phyloP scores from a whole-genome alignment of 2,113 vertebrate genomes.

The Poicephalus meyeri region DNA sequence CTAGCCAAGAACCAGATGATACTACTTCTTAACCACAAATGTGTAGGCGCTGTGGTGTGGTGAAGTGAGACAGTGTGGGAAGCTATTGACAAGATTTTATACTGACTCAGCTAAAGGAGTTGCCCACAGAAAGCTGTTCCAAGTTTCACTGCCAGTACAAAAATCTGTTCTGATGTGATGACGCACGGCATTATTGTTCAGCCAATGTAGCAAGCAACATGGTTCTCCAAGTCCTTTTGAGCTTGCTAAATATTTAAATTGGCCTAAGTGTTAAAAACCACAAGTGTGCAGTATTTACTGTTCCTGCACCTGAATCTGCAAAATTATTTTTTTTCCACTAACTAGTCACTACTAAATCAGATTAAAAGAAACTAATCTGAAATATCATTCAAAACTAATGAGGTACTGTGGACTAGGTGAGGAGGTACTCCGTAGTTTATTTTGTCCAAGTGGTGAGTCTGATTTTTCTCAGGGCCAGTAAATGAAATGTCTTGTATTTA shows the following conservation, averaged over 20 bases:
- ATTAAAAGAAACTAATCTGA: neutral
- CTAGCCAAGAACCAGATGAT: slow-evolving; percentile 3
- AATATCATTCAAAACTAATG: neutral
- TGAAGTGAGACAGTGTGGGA: slow-evolving; percentile 40
- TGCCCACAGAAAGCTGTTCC: slow-evolving; percentile 44
- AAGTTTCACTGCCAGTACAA: neutral
- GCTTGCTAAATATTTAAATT: neutral
- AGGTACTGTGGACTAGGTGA: neutral
- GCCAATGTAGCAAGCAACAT: neutral
- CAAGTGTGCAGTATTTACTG: neutral
- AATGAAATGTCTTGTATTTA: neutral
- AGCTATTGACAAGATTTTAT: slow-evolving; percentile 29
- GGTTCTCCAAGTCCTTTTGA: neutral
- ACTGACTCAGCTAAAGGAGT: slow-evolving; percentile 39
- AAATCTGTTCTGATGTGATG: slow-evolving; percentile 46
- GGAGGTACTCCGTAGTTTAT: neutral
- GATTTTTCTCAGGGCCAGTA: neutral
- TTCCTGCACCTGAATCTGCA: neutral
- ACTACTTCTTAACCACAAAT: neutral
- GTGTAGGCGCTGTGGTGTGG: neutral
- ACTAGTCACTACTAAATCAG: neutral
- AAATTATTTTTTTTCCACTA: neutral
- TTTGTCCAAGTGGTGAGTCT: neutral
- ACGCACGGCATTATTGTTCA: neutral
- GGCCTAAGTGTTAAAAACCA: neutral